Percentiles rank a stretch among this genome's conserved stretches.
Conservation (phyloP, 2,113 vertebrate genomes). For the Craseonycteris thonglongyai region DNA sequence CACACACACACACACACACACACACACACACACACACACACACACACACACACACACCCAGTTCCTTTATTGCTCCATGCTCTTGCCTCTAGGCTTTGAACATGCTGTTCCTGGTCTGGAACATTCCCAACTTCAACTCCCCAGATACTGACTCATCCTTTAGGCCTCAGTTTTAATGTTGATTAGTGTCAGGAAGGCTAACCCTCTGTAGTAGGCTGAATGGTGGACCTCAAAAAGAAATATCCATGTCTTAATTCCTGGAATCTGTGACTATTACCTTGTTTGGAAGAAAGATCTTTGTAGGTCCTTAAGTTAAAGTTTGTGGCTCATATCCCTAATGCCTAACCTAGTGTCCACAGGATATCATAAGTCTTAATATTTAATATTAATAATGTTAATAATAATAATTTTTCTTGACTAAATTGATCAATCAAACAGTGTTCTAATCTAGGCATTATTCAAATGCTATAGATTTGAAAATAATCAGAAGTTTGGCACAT, state of each 20-base stretch:
- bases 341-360: not conserved
- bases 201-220: not conserved
- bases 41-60: too few species aligned
- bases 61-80: constrained; percentile 3
- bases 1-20: too few species aligned
- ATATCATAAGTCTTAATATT: not conserved
- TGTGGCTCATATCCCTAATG: not conserved
- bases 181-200: not conserved
- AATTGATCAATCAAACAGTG: not conserved
- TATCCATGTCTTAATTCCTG: not conserved
- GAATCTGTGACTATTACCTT: not conserved
- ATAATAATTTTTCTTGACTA: not conserved
- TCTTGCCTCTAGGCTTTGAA: constrained; percentile 46
- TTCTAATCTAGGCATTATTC: not conserved
- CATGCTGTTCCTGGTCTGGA: not conserved
- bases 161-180: not conserved
- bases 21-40: too few species aligned
- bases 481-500: not conserved
- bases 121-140: not conserved
- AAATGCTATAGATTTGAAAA: not conserved
- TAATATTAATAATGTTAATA: not conserved
- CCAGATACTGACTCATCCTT: not conserved
- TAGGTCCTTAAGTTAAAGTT: not conserved
- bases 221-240: not conserved
- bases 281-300: not conserved